Percentiles rank a stretch among this genome's conserved stretches.
Evolutionary conservation across 2,113 vertebrate species (phyloP).

Genomic region (Bufo bufo): DNA sequence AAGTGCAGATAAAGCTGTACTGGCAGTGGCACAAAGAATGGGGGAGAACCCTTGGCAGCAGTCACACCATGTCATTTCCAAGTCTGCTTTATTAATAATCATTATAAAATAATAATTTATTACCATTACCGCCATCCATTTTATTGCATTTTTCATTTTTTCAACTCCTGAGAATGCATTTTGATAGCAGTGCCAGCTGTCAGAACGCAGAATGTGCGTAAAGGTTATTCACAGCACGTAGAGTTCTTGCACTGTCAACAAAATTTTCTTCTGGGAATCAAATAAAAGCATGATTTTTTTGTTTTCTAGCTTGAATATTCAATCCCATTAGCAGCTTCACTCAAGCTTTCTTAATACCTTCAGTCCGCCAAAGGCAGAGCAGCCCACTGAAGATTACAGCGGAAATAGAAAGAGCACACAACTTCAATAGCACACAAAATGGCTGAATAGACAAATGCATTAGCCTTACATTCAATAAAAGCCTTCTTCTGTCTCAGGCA

Average conservation of each 20-base stretch:
- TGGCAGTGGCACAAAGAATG: background rate
- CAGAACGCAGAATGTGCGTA: slow-evolving; percentile 32
- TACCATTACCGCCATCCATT: background rate
- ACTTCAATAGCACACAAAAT: slow-evolving; percentile 40
- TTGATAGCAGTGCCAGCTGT: slow-evolving; percentile 35
- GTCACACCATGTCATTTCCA: background rate
- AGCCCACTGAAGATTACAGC: slow-evolving; percentile 47
- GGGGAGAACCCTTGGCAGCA: background rate
- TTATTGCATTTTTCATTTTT: background rate
- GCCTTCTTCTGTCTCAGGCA: slow-evolving; percentile 32
- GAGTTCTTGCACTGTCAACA: slow-evolving; percentile 55
- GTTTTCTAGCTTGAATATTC: slow-evolving; percentile 55
- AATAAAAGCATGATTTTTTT: slow-evolving; percentile 56
- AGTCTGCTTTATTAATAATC: background rate
- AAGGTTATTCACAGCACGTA: slow-evolving; percentile 31
- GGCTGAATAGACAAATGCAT: slow-evolving; percentile 32
- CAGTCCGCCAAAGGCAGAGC: slow-evolving; percentile 49
- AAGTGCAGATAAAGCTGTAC: background rate
- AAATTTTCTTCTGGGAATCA: slow-evolving; percentile 50
- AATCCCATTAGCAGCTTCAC: slow-evolving; percentile 56
- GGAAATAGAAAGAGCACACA: slow-evolving; percentile 35
- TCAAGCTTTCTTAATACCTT: slow-evolving; percentile 50
- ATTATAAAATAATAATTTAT: background rate
- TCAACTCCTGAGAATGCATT: background rate
- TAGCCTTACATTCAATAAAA: slow-evolving; percentile 33